Evolutionary conservation across 2,888 invertebrate species (phyloP), one percentile per base, ranked within the genome.

Genomic region (Ichneumoninae sp.): DNA sequence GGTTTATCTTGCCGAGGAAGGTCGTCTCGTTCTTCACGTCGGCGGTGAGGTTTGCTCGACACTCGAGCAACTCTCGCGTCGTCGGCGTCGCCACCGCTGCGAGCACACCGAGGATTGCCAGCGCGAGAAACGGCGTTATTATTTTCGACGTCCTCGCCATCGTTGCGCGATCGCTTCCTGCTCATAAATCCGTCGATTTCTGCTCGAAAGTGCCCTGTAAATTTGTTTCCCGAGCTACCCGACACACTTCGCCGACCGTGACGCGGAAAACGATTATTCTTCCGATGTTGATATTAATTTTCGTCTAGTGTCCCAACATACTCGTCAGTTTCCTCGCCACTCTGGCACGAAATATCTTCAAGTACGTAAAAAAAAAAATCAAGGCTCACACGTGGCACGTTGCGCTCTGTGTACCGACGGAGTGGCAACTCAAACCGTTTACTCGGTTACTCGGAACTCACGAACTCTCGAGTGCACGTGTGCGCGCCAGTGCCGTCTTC

Each of bases 31-130:
- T 93, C 22, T 88, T 91, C 4, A 93, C 89, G 6, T 90, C 90
- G 0, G 89, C 87, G 10, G 91, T 91, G 44, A 93, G 80, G 83
- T 93, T 93, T 3, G 90, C 90, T 0, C 93, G 92, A 81, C 93
- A 93, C 74, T 93, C 91, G 30, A 93, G 87, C 33, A 92, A 84
- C 82, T 93, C 92, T 26, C 90, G 91, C 1, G 92, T 93, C 54
- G 92, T 91, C 3, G 90, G 86, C 44, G 86, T 79, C 1, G 84
- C 88, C 40, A 87, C 79, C 33, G 87, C 76, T 54, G 86, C 65
- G 19, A 84, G 40, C 47, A 87, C 66, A 36, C 83, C 77, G 74
- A 90, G 68, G 36, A 75, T 79, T 70, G 81, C 75, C 78, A 81
- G 5, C 22, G 57, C 74, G 84, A 81, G 40, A 33, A 84, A 78